Base-by-base conservation (phyloP, 1,140 invertebrate genomes). In the Andricus grossulariae region DNA sequence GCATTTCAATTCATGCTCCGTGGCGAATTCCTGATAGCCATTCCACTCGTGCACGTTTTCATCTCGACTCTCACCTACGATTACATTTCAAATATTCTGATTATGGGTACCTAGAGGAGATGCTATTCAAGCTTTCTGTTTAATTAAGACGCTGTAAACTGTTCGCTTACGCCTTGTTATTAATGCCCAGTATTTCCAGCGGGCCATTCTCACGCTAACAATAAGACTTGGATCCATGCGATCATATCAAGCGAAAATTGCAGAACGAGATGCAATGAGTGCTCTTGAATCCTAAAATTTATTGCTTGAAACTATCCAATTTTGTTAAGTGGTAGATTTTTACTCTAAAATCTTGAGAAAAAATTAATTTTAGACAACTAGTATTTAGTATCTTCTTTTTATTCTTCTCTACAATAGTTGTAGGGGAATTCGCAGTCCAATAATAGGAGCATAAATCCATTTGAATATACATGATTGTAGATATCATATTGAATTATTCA, bases 121-220 rank as follows among this genome's bases (percentile, higher is more conserved):
- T 60, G 25, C 25, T 39, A 66, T 66, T 66, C 60, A 66, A 66
- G 60, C 25, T 66, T 32, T 66, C 15, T 66, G 60, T 66, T 66
- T 66, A 66, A 66, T 66, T 66, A 66, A 66, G 60, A 66, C 25
- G 60, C n/a, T 66, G 15, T 66, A 66, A 66, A 66, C 60, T 66
- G 60, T 66, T 66, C 60, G 25, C 32, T 39, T 39, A 39, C 60
- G 39, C 32, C 12, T 13, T 16, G 60, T 66, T 66, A 66, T 66
- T 66, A 66, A 66, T 39, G n/a, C 32, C 60, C 15, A 39, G 13
- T 39, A 66, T 66, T 66, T 66, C 15, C 60, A 39, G n/a, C 25
- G 7, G 12, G n/a, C 60, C 13, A 66, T 45, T 45, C 60, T 45
- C 15, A 66, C 15, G 25, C 25, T n/a, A 32, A 66, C 32, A 66